Conservation (phyloP, 2,888 invertebrate species). For the Drosophila falleni region DNA sequence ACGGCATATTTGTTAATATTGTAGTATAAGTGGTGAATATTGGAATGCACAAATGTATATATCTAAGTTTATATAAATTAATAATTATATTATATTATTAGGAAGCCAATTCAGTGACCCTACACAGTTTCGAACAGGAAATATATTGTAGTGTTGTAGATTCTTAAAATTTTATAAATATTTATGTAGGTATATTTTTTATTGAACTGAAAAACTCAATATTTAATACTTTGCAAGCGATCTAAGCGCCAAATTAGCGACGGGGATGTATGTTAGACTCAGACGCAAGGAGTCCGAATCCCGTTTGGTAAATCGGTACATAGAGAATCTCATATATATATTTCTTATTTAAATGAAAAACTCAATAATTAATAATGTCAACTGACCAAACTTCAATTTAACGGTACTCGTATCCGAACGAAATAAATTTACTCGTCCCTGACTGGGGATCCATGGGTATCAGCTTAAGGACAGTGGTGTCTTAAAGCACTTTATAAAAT, state of each 20-base stretch:
- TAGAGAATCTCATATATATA: too few species aligned
- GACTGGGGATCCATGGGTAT: too few species aligned
- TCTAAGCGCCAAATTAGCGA: too few species aligned
- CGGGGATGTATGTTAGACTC: too few species aligned
- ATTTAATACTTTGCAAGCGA: neutral
- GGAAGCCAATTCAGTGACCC: neutral
- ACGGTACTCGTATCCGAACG: neutral
- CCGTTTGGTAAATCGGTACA: too few species aligned
- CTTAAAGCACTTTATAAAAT: too few species aligned
- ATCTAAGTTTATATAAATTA: neutral
- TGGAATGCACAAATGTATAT: constrained; percentile 1
- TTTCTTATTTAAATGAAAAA: too few species aligned
- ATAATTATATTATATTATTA: neutral
- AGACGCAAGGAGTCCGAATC: too few species aligned
- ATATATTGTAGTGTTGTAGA: neutral
- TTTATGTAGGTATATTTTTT: neutral
- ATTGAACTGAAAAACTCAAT: neutral
- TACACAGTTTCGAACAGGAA: too few species aligned
- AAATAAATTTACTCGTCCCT: neutral
- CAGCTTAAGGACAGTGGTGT: too few species aligned
- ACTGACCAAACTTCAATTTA: neutral
- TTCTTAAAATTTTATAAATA: neutral
- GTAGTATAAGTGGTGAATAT: neutral
- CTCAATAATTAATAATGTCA: too few species aligned
- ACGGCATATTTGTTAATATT: neutral